Conservation (phyloP, 2,888 invertebrate genomes). For the Drosophila buzzatii region DNA sequence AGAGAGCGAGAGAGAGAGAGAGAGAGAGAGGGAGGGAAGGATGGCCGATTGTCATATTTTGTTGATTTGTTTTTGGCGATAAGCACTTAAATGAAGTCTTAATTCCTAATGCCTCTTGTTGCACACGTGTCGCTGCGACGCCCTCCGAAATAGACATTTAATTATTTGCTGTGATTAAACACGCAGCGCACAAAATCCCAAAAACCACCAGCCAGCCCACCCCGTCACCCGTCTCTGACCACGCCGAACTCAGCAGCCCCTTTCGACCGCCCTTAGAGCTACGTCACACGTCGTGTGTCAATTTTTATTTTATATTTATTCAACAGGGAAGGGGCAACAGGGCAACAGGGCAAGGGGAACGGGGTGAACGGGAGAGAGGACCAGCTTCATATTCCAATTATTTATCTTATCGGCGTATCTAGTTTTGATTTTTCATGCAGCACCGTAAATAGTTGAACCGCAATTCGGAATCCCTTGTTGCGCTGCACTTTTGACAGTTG, state of each 20-base stretch:
- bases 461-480: constrained; percentile 29
- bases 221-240: no score
- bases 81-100: constrained; percentile 84
- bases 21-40: not conserved
- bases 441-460: constrained; percentile 45
- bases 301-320: constrained; percentile 4
- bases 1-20: not conserved
- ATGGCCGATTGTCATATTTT: constrained; percentile 21
- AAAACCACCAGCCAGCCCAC: not conserved
- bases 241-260: not conserved
- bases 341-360: constrained; percentile 1
- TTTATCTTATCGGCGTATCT: constrained; percentile 77
- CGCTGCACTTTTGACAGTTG: constrained; percentile 66
- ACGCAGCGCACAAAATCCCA: constrained; percentile 30
- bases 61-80: constrained; percentile 83
- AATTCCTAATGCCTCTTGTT: constrained; percentile 83
- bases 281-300: constrained; percentile 49
- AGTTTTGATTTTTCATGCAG: constrained; percentile 61
- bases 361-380: not conserved
- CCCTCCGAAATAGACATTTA: constrained; percentile 83
- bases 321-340: constrained; percentile 1
- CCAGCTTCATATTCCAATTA: constrained; percentile 79
- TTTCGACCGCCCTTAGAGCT: not conserved
- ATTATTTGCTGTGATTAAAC: constrained; percentile 83
- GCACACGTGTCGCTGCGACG: constrained; percentile 78